These are phyloP conservation scores for Sphenopsis melanotis DNA, from an alignment of 2,797 vertebrate species.

Conservation along the genomic window DNA sequence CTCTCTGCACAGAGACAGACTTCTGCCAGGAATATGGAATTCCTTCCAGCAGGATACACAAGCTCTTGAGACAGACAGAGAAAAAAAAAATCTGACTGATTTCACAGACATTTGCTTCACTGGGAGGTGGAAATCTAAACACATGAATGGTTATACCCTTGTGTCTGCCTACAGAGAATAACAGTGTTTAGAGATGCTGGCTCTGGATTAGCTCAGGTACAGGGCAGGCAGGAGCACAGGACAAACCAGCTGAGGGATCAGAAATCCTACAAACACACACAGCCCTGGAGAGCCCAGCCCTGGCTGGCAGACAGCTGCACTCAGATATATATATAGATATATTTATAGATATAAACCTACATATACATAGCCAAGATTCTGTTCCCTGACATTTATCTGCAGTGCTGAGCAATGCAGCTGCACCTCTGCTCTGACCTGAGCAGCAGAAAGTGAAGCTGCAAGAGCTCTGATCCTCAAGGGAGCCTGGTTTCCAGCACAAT, in stretches of 20 bases:
- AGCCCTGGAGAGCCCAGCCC: background rate
- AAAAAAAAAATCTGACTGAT: background rate
- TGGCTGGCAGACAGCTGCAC: background rate
- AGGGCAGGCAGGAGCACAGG: background rate
- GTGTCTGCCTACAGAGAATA: background rate
- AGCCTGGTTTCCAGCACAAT: background rate
- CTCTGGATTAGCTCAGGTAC: background rate
- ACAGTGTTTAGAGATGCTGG: rapidly evolving
- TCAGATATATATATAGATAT: background rate
- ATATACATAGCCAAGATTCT: background rate
- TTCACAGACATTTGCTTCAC: background rate
- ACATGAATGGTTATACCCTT: background rate
- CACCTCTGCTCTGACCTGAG: background rate
- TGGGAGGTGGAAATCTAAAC: background rate
- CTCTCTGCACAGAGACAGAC: background rate
- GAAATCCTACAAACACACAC: background rate
- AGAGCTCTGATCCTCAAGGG: background rate
- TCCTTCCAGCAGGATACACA: background rate
- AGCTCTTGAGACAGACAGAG: background rate
- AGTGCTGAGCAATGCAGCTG: background rate
- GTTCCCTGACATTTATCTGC: background rate
- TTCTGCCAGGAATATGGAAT: background rate
- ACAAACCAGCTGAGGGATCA: background rate
- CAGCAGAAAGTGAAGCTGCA: background rate
- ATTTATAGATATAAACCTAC: background rate